Percentiles rank a stretch among this genome's conserved stretches.
phyloP scores from a whole-genome alignment of 53 echinoderm and acorn worm genomes.

The Antedon mediterranea region DNA sequence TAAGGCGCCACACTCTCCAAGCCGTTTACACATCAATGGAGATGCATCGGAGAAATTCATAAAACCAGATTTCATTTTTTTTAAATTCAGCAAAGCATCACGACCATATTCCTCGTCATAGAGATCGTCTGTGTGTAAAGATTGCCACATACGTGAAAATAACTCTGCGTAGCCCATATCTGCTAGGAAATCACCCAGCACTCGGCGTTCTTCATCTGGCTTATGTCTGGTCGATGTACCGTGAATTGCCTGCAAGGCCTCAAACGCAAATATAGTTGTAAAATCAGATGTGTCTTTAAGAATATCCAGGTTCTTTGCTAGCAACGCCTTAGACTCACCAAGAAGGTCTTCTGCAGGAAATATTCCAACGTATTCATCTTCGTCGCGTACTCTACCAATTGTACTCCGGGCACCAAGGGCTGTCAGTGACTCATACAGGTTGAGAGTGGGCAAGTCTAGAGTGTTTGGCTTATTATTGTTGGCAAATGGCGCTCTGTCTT shows the following conservation, averaged over 20 bases:
- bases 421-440: background rate
- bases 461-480: background rate
- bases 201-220: background rate
- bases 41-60: background rate
- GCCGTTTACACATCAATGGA: background rate
- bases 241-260: background rate
- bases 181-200: background rate
- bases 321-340: background rate
- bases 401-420: background rate
- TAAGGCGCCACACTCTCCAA: background rate
- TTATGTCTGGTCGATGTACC: background rate
- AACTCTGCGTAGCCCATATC: background rate
- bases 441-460: background rate
- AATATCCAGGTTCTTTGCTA: background rate
- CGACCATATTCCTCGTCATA: background rate
- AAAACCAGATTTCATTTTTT: background rate
- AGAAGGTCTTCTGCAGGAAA: background rate
- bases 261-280: background rate
- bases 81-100: background rate
- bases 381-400: background rate
- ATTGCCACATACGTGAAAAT: background rate
- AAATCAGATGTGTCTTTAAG: background rate
- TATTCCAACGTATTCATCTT: background rate
- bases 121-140: background rate
- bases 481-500: background rate